Evolutionary conservation across 92 coral and sea anemone genomes (phyloP), one percentile per base, ranked within the genome.

Genomic region (Siderastrea siderea): DNA sequence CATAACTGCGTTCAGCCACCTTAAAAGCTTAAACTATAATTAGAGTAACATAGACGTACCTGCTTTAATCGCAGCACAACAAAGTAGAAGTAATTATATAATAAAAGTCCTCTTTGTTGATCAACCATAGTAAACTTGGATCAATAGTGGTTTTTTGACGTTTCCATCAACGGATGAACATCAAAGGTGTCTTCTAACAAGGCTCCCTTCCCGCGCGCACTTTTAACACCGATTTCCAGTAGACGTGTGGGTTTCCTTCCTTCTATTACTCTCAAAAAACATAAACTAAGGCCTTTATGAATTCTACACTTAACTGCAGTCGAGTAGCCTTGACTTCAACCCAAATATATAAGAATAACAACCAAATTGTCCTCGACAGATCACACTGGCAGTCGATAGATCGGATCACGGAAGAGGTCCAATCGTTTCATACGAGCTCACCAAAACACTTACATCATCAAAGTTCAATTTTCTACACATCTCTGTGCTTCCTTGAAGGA

Each of bases 41-140:
- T 55, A 17, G 10, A 6, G 64, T 53, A 17, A 19, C 48, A 17
- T 1, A 74, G 47, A 74, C 91, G 14, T 74, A 88, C 91, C 91
- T 61, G 87, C 91, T 47, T 88, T 80, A 46, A 74, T 78, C 47
- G 70, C 77, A 50, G 75, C 62, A 80, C 91, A 63, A 81, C 85
- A 60, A 75, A 88, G 9, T 76, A 88, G 57, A 63, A 81, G n/a
- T n/a, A n/a, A n/a, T n/a, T n/a, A n/a, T n/a, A n/a, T 16, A 57
- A 77, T 11, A 88, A 70, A 81, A 88, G 68, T 74, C 82, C 75
- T 17, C 63, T 73, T 59, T 50, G 79, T 48, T 61, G 74, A 64
- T 61, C 54, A 60, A 44, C 65, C 87, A 84, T 84, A 84, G 80
- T 74, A 84, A 82, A 69, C 45, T 45, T 53, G 47, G 52, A 73